A percentile compares a stretch with the other conserved stretches of the same genome.
Evolutionary conservation across 2,888 invertebrate species (phyloP).

Genomic region (Cylindroiulus punctatus): DNA sequence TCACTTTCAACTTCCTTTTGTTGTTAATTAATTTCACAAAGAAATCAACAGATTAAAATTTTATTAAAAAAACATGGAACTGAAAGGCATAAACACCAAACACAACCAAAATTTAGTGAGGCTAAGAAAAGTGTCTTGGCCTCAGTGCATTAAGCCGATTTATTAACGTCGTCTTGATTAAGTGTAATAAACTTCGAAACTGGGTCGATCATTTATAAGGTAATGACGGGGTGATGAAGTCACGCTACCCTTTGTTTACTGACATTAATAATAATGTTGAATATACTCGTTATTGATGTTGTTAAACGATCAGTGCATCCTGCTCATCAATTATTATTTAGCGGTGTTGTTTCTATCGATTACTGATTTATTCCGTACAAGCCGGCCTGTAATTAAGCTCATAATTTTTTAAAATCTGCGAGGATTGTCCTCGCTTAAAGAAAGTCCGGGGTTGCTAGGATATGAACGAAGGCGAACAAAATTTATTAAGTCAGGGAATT

Average conservation of each 20-base stretch:
- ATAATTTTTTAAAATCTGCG: not conserved
- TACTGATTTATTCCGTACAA: not conserved
- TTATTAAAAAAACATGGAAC: no score
- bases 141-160: no score
- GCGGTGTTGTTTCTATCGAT: not conserved
- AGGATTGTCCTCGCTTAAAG: not conserved
- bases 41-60: no score
- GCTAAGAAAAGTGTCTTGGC: no score
- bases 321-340: not conserved
- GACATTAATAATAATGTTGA: not conserved
- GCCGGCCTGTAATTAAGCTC: not conserved
- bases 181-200: not conserved
- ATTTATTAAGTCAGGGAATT: slow-evolving; percentile 5
- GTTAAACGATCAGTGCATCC: not conserved
- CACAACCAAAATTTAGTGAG: no score
- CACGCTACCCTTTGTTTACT: not conserved
- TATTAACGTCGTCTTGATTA: no score
- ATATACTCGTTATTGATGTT: no score
- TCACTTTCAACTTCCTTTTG: no score
- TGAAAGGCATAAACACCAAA: no score
- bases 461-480: not conserved
- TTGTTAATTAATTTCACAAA: no score
- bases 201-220: not conserved
- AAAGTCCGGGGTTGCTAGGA: not conserved
- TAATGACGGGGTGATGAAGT: not conserved